Percentiles rank a stretch among this genome's conserved stretches.
Conservation (phyloP, 1,140 invertebrate genomes). For the Capitella teleta region DNA sequence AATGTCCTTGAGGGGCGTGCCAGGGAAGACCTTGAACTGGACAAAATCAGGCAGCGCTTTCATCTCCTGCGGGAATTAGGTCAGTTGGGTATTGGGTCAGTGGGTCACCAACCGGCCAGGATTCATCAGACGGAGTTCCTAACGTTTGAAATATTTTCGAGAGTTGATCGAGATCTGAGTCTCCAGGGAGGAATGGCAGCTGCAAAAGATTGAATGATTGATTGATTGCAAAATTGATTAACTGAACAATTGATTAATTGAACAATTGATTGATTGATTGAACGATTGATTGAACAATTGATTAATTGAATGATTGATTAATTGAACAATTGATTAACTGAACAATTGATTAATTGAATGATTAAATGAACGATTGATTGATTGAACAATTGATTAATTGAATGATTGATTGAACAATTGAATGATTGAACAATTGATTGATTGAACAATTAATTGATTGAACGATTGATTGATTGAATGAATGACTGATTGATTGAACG, state of each 20-base stretch:
- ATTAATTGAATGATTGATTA: too few species aligned
- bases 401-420: too few species aligned
- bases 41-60: slow-evolving; percentile 80
- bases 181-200: slow-evolving; percentile 88
- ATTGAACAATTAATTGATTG: background rate
- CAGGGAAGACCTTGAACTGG: slow-evolving; percentile 74
- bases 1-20: slow-evolving; percentile 75
- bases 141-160: slow-evolving; percentile 84
- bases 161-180: slow-evolving; percentile 92
- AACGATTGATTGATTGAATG: background rate
- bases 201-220: slow-evolving; percentile 16
- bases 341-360: background rate
- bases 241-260: too few species aligned
- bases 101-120: slow-evolving; percentile 53
- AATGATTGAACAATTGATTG: background rate
- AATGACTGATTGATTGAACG: background rate
- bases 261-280: too few species aligned
- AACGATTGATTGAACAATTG: too few species aligned
- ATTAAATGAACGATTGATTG: too few species aligned
- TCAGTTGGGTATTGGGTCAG: background rate
- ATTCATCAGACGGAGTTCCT: slow-evolving; percentile 83
- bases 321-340: background rate
- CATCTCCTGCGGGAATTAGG: slow-evolving; percentile 53
- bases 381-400: too few species aligned
- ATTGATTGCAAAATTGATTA: too few species aligned